Percentiles rank a stretch among this genome's conserved stretches.
These are phyloP conservation scores for Drosophila ohnishii DNA, from an alignment of 1,140 invertebrate genomes.

Conservation along the genomic window DNA sequence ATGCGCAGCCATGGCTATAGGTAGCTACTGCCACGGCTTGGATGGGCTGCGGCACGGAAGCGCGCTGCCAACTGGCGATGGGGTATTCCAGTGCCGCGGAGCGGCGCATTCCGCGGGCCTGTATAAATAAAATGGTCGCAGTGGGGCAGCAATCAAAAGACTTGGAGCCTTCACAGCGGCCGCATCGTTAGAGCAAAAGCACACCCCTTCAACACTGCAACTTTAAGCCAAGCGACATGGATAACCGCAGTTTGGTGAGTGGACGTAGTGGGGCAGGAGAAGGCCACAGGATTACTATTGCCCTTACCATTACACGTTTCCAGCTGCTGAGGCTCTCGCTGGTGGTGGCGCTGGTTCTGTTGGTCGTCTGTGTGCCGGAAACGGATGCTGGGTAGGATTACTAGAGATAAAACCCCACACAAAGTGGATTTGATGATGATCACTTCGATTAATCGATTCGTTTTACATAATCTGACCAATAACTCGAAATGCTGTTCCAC, in stretches of 20 bases:
- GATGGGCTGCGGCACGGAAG: slow-evolving; percentile 55
- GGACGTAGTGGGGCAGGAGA: background rate
- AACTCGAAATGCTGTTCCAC: slow-evolving; percentile 2
- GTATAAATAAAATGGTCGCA: slow-evolving; percentile 73
- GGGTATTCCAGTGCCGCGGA: slow-evolving; percentile 14
- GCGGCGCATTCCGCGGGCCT: slow-evolving; percentile 47
- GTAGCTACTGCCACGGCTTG: background rate
- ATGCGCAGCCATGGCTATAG: slow-evolving; percentile 17
- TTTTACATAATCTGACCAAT: background rate
- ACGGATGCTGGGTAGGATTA: slow-evolving; percentile 64
- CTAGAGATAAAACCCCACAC: background rate
- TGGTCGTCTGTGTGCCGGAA: slow-evolving; percentile 60
- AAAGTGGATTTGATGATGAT: background rate
- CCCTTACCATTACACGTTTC: background rate
- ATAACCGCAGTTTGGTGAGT: slow-evolving; percentile 69
- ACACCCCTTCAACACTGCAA: slow-evolving; percentile 21
- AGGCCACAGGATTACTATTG: slow-evolving; percentile 10
- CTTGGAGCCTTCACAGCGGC: slow-evolving; percentile 43
- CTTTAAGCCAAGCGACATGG: slow-evolving; percentile 55
- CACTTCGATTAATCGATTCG: background rate
- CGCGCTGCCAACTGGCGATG: slow-evolving; percentile 50
- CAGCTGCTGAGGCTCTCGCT: slow-evolving; percentile 65
- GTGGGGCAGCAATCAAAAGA: slow-evolving; percentile 63
- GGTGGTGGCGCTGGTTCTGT: slow-evolving; percentile 54
- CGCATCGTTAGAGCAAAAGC: slow-evolving; percentile 48